Evolutionary conservation across 2,888 invertebrate genomes (phyloP), one percentile per base, ranked within the genome.

Genomic region (Napeogenes sylphis): DNA sequence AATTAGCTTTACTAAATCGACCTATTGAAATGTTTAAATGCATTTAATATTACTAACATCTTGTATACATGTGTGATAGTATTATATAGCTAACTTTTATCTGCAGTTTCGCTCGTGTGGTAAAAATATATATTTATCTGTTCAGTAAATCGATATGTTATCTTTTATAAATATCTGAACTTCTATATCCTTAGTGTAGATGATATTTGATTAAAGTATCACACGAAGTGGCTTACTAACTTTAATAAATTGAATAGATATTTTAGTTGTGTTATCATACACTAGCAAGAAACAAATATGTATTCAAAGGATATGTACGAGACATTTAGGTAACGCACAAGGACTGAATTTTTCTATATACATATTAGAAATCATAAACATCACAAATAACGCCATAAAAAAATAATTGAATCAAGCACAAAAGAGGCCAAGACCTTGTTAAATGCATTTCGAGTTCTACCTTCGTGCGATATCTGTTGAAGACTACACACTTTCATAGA

Each of bases 121-220:
- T 21, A 21, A 21, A 21, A 21, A 21, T 21, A 21, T 21, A 21
- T 21, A 21, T 21, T 21, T 6, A 42, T 42, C 10, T 3, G 42
- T 42, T 42, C 12, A 6, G 42, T 42, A 35, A 42, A 21, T 21
- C 21, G 21, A 21, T 21, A 21, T 21, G 21, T 42, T 42, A 10
- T 42, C 42, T 8, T 42, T 42, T 10, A 6, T 3, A 42, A 12
- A 42, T 3, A 8, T 3, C 42, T 10, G 3, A 42, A 42, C 42
- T 10, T 42, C 42, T 10, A 42, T 35, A 35, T 42, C 10, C 3
- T 10, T 42, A 42, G 56, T 68, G 38, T 68, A 72, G 72, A 67
- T 56, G 76, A 76, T 72, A 68, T 70, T 35, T 61, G 46, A 60
- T 21, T 14, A 45, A 14, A 57, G 13, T 53, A 59, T 45, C 42